Percentiles rank a stretch among this genome's conserved stretches.
phyloP scores from a whole-genome alignment of 2,797 vertebrate species.

The Percopsis omiscomaycus region DNA sequence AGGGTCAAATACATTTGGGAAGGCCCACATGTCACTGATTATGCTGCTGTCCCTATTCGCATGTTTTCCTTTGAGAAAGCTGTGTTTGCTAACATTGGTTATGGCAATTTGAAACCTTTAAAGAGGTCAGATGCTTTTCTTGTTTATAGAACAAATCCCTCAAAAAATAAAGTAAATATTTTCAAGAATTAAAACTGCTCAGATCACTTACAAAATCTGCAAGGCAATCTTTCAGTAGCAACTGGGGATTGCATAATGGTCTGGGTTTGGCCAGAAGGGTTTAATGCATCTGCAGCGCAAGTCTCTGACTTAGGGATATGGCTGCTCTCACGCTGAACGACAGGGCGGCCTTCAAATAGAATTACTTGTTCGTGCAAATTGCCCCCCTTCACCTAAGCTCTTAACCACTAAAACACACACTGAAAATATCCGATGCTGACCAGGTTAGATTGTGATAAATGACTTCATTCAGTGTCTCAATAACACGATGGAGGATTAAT shows the following conservation, averaged over 20 bases:
- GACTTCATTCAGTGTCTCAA: conserved; percentile 29
- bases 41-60: conserved; percentile 48
- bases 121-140: conserved; percentile 24
- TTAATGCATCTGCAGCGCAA: conserved; percentile 47
- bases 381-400: conserved; percentile 24
- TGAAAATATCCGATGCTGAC: conserved; percentile 15
- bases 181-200: conserved; percentile 4
- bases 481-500: conserved; percentile 27
- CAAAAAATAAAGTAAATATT: conserved; percentile 1
- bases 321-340: conserved; percentile 27
- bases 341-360: conserved; percentile 54
- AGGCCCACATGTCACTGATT: conserved; percentile 58
- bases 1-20: conserved; percentile 36
- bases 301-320: conserved; percentile 39
- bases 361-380: conserved; percentile 48
- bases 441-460: conserved; percentile 49
- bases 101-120: conserved; percentile 30
- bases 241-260: conserved; percentile 35
- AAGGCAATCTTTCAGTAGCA: conserved; percentile 16
- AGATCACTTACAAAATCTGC: neutral
- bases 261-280: conserved; percentile 31
- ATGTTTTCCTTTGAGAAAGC: conserved; percentile 65
- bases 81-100: conserved; percentile 43
- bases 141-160: conserved; percentile 31
- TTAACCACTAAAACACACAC: conserved; percentile 20